Evolutionary conservation across 2,888 invertebrate genomes (phyloP).

Genomic region (Zhuqinia jingwanae): DNA sequence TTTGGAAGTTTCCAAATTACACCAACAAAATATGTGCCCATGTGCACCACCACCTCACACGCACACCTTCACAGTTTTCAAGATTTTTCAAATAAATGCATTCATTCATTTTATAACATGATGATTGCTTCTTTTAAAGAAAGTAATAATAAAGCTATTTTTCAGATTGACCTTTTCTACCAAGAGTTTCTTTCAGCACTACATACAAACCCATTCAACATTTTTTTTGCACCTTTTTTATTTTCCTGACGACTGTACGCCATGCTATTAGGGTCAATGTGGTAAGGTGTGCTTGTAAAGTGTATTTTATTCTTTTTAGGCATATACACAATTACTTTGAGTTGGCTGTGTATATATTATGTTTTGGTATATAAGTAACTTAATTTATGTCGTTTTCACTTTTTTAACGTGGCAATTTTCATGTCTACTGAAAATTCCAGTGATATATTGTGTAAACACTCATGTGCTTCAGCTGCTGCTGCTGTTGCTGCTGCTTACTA

Average conservation of each 20-base stretch:
- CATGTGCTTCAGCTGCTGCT: not conserved
- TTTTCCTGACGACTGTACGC: too few species aligned
- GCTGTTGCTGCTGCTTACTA: not conserved
- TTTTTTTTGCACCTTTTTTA: not conserved
- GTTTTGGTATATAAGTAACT: too few species aligned
- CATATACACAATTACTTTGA: conserved; percentile 25
- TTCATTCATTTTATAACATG: conserved; percentile 7
- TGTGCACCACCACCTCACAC: not conserved
- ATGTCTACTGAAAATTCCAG: not conserved
- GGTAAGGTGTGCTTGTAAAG: conserved; percentile 53
- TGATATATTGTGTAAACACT: conserved; percentile 27
- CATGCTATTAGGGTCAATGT: not conserved
- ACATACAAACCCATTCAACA: not conserved
- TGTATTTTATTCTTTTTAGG: conserved; percentile 45
- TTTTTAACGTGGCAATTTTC: conserved; percentile 14
- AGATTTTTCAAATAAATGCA: conserved; percentile 26
- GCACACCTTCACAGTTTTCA: not conserved
- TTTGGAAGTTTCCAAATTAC: conserved; percentile 52
- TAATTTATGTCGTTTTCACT: conserved; percentile 16
- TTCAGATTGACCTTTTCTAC: too few species aligned
- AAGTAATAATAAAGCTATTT: too few species aligned
- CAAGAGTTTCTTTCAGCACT: too few species aligned
- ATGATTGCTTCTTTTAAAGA: not conserved
- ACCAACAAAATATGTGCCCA: not conserved
- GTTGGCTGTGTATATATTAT: too few species aligned